Base-by-base conservation (phyloP, 2,888 invertebrate species). In the Drosophila nigricruria region DNA sequence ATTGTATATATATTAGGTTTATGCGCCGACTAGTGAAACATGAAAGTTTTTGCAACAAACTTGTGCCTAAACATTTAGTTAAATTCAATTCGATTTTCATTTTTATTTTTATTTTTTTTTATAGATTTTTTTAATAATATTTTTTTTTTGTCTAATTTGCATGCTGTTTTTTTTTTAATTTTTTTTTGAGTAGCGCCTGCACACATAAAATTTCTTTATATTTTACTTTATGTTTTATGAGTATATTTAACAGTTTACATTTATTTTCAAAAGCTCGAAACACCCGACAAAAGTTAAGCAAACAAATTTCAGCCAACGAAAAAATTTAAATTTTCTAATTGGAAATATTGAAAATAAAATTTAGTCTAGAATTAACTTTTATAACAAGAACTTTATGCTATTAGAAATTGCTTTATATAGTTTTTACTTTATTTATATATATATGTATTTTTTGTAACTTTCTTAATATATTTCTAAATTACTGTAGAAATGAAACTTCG, bases 41-140 rank as follows among this genome's bases (percentile, higher is more conserved):
- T 67, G 79, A 81, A 79, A 66, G 67, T 73, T 49, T 49, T 70
- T 75, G 70, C 77, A 84, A 73, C 81, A 71, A 60, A 70, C 57
- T 57, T 72, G 72, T 83, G 84, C 66, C 77, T 87, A 83, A 73
- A 79, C 73, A 79, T 77, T 87, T 72, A 66, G 47, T 80, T 79
- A 71, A 87, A 76, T 87, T 79, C 73, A 73, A 73, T 77, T 77
- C 45, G 62, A 54, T 52, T 74, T 47, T 53, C 57, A 50, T 45
- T 71, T 43, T 43, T 43, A 65, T 66, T 54, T 66, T 14, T 36
- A 30, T 49, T 43, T 52, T 43, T n/a, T 5, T n/a, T 16, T 20
- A n/a, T n/a, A n/a, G n/a, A n/a, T n/a, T 12, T 18, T 1, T 43
- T 8, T 8, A 12, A 8, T 57, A 54, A 40, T 53, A 42, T 53